Conservation (phyloP, 2,888 invertebrate genomes). For the Pelosia muscerda region DNA sequence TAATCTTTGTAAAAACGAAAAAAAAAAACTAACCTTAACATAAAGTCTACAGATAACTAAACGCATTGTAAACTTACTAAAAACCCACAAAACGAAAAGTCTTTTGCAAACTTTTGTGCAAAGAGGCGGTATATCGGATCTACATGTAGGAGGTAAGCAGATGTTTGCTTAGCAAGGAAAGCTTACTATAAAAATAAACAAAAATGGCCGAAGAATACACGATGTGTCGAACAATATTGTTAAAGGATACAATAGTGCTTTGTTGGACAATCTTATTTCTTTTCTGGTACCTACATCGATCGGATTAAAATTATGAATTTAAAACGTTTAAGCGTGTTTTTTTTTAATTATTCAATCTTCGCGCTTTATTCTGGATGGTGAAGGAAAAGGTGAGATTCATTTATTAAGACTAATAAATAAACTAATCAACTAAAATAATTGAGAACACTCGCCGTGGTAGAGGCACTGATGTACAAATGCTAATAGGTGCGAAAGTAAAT, state of each 20-base stretch:
- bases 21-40: background rate
- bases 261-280: constrained; percentile 70
- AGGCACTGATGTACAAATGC: no score
- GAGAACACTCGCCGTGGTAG: no score
- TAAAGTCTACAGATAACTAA: constrained; percentile 17
- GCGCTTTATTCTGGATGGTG: background rate
- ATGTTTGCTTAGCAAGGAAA: constrained; percentile 71
- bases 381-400: no score
- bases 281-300: constrained; percentile 31
- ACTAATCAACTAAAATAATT: no score
- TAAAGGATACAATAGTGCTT: constrained; percentile 67
- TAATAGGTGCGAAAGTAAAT: no score
- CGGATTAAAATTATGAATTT: constrained; percentile 14
- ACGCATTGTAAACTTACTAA: constrained; percentile 28
- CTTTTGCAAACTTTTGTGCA: constrained; percentile 42
- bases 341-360: background rate
- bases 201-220: constrained; percentile 67
- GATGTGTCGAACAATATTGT: constrained; percentile 33
- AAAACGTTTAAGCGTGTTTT: background rate
- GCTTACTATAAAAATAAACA: constrained; percentile 62
- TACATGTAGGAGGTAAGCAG: constrained; percentile 60
- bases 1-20: background rate
- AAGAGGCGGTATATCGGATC: constrained; percentile 58
- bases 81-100: constrained; percentile 35
- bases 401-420: no score